phyloP scores from a whole-genome alignment of 2,797 vertebrate species.

The Channallabes apus region DNA sequence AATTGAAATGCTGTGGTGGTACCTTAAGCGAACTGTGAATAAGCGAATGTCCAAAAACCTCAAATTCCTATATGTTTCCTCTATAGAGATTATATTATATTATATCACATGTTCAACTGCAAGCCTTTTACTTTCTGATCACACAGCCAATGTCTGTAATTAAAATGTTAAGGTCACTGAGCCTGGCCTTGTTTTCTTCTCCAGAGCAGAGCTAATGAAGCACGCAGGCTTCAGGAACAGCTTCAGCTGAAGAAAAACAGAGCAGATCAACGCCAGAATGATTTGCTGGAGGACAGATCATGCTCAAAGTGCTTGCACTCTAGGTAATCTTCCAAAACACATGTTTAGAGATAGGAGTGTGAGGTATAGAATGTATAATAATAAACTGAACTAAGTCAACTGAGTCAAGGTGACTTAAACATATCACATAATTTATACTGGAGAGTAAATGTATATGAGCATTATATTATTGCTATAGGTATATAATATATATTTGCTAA shows the following conservation, averaged over 20 bases:
- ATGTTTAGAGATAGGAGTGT: background rate
- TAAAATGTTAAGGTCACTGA: background rate
- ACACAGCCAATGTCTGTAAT: background rate
- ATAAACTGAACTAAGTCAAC: background rate
- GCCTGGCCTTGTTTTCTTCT: background rate
- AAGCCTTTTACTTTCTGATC: background rate
- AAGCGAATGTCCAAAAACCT: too few species aligned
- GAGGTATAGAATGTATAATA: background rate
- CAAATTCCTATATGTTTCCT: background rate
- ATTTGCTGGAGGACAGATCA: background rate
- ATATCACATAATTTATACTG: background rate
- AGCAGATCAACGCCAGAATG: background rate
- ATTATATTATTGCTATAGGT: background rate
- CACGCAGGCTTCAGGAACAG: background rate
- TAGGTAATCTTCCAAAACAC: slow-evolving; percentile 8
- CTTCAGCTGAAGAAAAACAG: slow-evolving; percentile 10
- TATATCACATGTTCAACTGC: background rate
- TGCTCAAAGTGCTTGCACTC: background rate
- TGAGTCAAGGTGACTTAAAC: background rate
- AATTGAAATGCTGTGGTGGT: too few species aligned
- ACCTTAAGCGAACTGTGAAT: too few species aligned
- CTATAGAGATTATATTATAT: background rate
- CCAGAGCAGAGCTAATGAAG: slow-evolving; percentile 12
- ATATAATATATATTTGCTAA: too few species aligned
- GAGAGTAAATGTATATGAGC: background rate